These are phyloP conservation scores for Catharus ustulatus DNA, from an alignment of 2,797 vertebrate species.

Conservation along the genomic window DNA sequence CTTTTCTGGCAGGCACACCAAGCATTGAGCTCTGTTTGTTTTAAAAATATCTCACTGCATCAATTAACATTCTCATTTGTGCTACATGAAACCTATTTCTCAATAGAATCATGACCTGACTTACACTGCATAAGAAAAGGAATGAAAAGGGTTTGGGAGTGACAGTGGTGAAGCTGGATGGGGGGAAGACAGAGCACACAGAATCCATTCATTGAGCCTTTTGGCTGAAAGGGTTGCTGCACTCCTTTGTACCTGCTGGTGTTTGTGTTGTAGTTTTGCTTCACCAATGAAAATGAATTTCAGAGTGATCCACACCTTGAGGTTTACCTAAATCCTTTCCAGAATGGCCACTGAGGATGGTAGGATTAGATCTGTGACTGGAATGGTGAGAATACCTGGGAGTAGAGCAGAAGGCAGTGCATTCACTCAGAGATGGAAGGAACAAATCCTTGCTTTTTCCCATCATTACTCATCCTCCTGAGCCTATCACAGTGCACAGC, in stretches of 20 bases:
- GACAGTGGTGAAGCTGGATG: conserved; percentile 5
- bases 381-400: conserved; percentile 3
- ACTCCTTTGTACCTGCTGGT: background rate
- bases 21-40: conserved; percentile 28
- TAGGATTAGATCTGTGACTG: background rate
- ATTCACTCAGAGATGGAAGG: background rate
- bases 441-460: background rate
- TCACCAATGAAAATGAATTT: background rate
- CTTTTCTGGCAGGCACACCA: conserved; percentile 9
- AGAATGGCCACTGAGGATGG: background rate
- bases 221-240: conserved; percentile 17
- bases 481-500: background rate
- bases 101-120: conserved; percentile 3
- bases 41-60: conserved; percentile 51
- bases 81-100: conserved; percentile 41
- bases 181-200: background rate
- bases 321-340: background rate
- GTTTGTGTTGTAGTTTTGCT: background rate
- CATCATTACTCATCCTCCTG: background rate
- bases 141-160: conserved; percentile 12
- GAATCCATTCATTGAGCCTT: background rate
- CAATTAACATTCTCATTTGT: conserved; percentile 44
- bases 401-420: background rate
- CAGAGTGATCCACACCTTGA: background rate
- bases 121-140: conserved; percentile 1